Percentiles rank a stretch among this genome's conserved stretches.
Evolutionary conservation across 2,888 invertebrate species (phyloP).

Genomic region (Drosophila helvetica): DNA sequence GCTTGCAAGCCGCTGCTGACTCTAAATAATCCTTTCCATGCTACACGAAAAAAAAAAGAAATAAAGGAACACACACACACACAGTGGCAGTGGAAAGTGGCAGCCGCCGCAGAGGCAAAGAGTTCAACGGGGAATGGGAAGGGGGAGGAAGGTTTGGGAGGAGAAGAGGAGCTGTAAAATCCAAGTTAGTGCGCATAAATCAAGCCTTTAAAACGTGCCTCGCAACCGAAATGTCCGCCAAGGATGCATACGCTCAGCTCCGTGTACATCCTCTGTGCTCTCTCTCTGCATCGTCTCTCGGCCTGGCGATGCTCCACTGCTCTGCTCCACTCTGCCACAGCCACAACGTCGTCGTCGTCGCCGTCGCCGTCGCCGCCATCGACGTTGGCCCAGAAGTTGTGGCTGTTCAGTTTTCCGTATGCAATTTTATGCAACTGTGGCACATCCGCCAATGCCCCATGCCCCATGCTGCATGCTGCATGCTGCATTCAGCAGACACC

Average conservation of each 20-base stretch:
- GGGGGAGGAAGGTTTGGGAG: background rate
- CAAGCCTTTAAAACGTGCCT: conserved; percentile 81
- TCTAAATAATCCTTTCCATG: conserved; percentile 78
- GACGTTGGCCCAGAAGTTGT: conserved; percentile 62
- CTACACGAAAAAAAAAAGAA: conserved; percentile 54
- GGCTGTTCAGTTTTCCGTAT: conserved; percentile 71
- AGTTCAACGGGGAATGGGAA: conserved; percentile 9
- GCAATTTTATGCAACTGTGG: conserved; percentile 81
- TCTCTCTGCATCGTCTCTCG: conserved; percentile 16
- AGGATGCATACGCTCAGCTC: conserved; percentile 57
- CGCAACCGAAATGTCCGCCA: conserved; percentile 79
- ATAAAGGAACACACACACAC: conserved; percentile 35
- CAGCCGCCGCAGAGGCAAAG: conserved; percentile 52
- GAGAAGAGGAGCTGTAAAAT: conserved; percentile 65
- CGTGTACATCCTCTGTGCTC: conserved; percentile 15
- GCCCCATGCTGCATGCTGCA: conserved; percentile 18
- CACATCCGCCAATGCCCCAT: conserved; percentile 54
- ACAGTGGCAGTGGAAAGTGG: conserved; percentile 18
- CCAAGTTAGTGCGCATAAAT: conserved; percentile 81
- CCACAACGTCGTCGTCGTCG: conserved; percentile 36
- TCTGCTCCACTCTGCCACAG: conserved; percentile 32
- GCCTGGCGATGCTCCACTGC: background rate
- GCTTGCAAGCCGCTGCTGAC: conserved; percentile 79
- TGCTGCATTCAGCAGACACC: conserved; percentile 19
- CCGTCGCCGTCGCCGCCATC: conserved; percentile 37